These are phyloP conservation scores for Neuroscelio doddi DNA, from an alignment of 2,888 invertebrate species.

Conservation along the genomic window DNA sequence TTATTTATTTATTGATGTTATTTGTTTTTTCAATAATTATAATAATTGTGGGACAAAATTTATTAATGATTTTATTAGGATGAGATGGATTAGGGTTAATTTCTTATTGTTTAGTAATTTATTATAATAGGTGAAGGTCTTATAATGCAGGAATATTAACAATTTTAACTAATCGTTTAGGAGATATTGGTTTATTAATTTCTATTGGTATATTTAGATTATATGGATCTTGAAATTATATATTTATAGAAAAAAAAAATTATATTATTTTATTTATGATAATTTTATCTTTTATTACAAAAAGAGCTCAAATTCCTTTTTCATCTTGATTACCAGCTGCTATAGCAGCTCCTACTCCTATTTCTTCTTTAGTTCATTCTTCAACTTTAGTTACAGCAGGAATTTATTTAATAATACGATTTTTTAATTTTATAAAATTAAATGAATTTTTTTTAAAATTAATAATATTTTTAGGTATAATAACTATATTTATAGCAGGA, in stretches of 20 bases:
- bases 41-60: conserved; percentile 80
- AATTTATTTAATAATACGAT: conserved; percentile 82
- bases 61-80: conserved; percentile 81
- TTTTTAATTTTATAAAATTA: conserved; percentile 69
- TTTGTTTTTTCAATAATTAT: conserved; percentile 81
- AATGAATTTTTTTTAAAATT: conserved; percentile 18
- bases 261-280: conserved; percentile 58
- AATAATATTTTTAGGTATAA: conserved; percentile 58
- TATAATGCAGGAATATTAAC: conserved; percentile 83
- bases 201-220: conserved; percentile 33
- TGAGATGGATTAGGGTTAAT: conserved; percentile 83
- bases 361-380: conserved; percentile 85
- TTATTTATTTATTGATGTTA: conserved; percentile 78
- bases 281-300: conserved; percentile 78
- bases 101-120: conserved; percentile 83
- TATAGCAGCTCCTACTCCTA: conserved; percentile 84
- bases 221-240: conserved; percentile 62
- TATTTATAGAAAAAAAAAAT: conserved; percentile 70
- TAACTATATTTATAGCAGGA: conserved; percentile 78
- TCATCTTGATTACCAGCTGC: conserved; percentile 83
- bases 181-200: conserved; percentile 48
- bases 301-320: conserved; percentile 88
- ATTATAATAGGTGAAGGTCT: conserved; percentile 80
- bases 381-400: conserved; percentile 86
- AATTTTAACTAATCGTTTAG: conserved; percentile 79